Conservation (phyloP, 37 sponge, comb jelly and placozoan species). For the Amphimedon queenslandica region DNA sequence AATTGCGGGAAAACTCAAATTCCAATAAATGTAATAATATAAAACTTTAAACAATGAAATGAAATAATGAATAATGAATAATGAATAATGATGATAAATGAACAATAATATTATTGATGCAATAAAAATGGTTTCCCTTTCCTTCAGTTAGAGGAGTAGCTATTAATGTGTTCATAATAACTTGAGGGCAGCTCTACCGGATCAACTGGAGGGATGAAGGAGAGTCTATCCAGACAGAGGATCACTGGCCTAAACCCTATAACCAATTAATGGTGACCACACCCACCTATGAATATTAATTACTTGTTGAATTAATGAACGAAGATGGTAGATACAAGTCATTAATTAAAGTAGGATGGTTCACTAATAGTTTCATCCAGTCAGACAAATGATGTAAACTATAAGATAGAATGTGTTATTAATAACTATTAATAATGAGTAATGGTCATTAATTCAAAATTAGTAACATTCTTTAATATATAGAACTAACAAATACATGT, state of each 20-base stretch:
- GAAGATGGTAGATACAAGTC: conserved; percentile 29
- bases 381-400: conserved; percentile 39
- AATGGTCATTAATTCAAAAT: not conserved
- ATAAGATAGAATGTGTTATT: not conserved
- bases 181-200: not conserved
- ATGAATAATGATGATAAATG: too few relatives aligned
- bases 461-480: not conserved
- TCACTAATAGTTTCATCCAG: conserved; percentile 46
- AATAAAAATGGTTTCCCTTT: too few relatives aligned
- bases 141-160: too few relatives aligned
- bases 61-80: too few relatives aligned
- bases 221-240: not conserved
- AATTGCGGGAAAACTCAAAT: too few relatives aligned
- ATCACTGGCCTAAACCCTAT: conserved; percentile 4
- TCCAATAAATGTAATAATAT: too few relatives aligned
- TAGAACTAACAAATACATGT: not conserved
- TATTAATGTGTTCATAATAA: not conserved
- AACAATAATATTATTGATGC: too few relatives aligned
- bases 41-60: too few relatives aligned
- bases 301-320: conserved; percentile 40
- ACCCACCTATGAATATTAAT: not conserved
- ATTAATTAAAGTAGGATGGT: conserved; percentile 31
- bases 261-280: not conserved
- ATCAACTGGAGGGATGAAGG: not conserved
- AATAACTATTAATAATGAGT: not conserved